These are phyloP conservation scores for Acleris sparsana DNA, from an alignment of 2,888 invertebrate species.

Conservation along the genomic window DNA sequence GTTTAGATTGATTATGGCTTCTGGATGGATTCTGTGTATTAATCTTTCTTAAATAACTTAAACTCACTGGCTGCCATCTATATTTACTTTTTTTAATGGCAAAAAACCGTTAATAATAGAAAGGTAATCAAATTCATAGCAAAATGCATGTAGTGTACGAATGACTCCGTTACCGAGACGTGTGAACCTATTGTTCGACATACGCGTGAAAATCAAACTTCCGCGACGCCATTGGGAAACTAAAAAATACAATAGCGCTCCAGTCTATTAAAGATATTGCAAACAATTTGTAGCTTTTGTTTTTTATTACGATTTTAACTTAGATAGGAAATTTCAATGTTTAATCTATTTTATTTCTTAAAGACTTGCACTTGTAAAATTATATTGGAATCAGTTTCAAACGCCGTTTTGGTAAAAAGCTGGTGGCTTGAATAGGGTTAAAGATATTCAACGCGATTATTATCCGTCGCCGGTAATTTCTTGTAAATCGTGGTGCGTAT, in stretches of 20 bases:
- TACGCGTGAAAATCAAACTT: slow-evolving; percentile 69
- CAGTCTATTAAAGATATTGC: slow-evolving; percentile 37
- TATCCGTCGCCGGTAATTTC: slow-evolving; percentile 60
- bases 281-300: slow-evolving; percentile 35
- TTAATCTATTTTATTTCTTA: slow-evolving; percentile 23
- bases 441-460: slow-evolving; percentile 48
- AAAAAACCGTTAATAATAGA: slow-evolving; percentile 46
- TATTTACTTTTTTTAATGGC: too few relatives aligned
- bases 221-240: slow-evolving; percentile 52
- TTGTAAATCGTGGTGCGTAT: slow-evolving; percentile 70
- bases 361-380: slow-evolving; percentile 29
- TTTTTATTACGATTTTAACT: slow-evolving; percentile 33
- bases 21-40: too few relatives aligned
- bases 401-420: slow-evolving; percentile 28
- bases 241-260: slow-evolving; percentile 41
- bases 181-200: slow-evolving; percentile 59
- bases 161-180: slow-evolving; percentile 50
- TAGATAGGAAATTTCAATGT: slow-evolving; percentile 26
- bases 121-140: slow-evolving; percentile 58
- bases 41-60: too few relatives aligned
- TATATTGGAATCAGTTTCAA: slow-evolving; percentile 32
- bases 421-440: slow-evolving; percentile 26
- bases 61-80: too few relatives aligned
- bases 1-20: too few relatives aligned
- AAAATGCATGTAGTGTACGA: slow-evolving; percentile 52